A percentile compares a stretch with the other conserved stretches of the same genome.
phyloP scores from a whole-genome alignment of 2,888 invertebrate genomes.

The Strigamia maritima region DNA sequence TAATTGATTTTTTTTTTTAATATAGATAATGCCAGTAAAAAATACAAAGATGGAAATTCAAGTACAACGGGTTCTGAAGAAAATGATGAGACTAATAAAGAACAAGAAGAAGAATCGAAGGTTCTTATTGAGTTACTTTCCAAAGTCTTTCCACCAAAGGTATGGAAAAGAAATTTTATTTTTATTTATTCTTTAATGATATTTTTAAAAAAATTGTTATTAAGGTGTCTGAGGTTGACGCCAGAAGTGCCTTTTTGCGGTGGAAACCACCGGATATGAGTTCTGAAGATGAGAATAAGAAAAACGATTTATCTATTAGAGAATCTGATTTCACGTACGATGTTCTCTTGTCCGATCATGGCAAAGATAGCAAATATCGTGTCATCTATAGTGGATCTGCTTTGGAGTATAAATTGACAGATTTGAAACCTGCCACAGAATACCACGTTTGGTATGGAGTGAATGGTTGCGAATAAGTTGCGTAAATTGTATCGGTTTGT shows the following conservation, averaged over 20 bases:
- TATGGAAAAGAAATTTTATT: conserved; percentile 5
- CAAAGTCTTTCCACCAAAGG: conserved; percentile 43
- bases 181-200: conserved; percentile 38
- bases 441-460: conserved; percentile 67
- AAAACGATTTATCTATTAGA: conserved; percentile 58
- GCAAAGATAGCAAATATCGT: conserved; percentile 77
- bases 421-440: conserved; percentile 81
- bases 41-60: conserved; percentile 42
- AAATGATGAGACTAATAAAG: conserved; percentile 36
- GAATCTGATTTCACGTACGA: conserved; percentile 73
- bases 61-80: conserved; percentile 41
- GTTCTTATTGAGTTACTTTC: conserved; percentile 42
- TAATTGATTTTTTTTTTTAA: conserved; percentile 33
- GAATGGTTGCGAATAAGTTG: not conserved
- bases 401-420: conserved; percentile 62
- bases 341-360: conserved; percentile 69
- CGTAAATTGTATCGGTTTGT: conserved; percentile 6
- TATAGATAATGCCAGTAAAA: conserved; percentile 38
- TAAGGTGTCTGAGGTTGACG: conserved; percentile 76
- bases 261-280: conserved; percentile 67
- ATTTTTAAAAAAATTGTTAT: conserved; percentile 40
- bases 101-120: conserved; percentile 41
- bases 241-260: conserved; percentile 78
- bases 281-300: conserved; percentile 57
- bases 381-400: conserved; percentile 24